Evolutionary conservation across 2,888 invertebrate genomes (phyloP).

Genomic region (Helicoverpa assulta): DNA sequence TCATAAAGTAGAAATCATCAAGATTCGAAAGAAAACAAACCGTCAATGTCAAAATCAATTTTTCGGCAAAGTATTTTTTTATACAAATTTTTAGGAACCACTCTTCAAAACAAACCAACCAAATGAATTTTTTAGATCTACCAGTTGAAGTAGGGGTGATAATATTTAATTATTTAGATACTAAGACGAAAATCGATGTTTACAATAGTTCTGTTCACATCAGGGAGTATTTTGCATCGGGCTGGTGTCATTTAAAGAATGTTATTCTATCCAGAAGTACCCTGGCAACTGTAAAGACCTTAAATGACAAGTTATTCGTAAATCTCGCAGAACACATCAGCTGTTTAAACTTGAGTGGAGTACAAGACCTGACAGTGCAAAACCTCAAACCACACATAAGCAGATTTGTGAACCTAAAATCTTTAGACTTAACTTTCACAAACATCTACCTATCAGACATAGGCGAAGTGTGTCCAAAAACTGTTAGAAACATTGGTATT

Average conservation of each 20-base stretch:
- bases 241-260: constrained; percentile 61
- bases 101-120: constrained; percentile 8
- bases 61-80: constrained; percentile 27
- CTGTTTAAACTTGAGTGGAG: constrained; percentile 67
- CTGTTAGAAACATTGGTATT: constrained; percentile 65
- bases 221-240: constrained; percentile 64
- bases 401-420: constrained; percentile 61
- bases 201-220: constrained; percentile 60
- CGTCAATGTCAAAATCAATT: constrained; percentile 38
- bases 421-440: constrained; percentile 71
- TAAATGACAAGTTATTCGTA: constrained; percentile 62
- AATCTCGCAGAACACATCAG: constrained; percentile 61
- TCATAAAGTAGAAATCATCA: neutral
- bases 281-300: constrained; percentile 60
- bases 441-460: constrained; percentile 68
- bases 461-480: constrained; percentile 62
- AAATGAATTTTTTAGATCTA: constrained; percentile 63
- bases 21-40: constrained; percentile 4
- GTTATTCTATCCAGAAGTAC: constrained; percentile 64
- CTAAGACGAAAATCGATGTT: constrained; percentile 61
- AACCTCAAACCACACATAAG: constrained; percentile 59
- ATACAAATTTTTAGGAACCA: constrained; percentile 14
- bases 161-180: constrained; percentile 62
- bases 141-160: constrained; percentile 64
- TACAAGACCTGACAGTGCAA: constrained; percentile 64